These are phyloP conservation scores for Sphinx pinastri DNA, from an alignment of 2,888 invertebrate genomes.

Conservation along the genomic window DNA sequence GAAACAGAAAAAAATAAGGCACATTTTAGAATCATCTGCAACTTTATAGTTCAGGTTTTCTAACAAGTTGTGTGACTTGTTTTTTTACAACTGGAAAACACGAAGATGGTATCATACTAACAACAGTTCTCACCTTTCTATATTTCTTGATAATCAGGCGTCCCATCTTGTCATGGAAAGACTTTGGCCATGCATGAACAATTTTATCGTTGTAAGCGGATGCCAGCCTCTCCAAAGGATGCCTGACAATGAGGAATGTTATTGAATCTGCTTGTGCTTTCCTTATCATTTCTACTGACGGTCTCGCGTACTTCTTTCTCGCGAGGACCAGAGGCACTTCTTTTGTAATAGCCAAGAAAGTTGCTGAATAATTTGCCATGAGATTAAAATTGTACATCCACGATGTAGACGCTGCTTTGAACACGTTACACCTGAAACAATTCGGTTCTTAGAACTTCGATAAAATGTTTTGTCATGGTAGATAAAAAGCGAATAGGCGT, in stretches of 20 bases:
- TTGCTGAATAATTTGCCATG: constrained; percentile 91
- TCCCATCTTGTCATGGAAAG: constrained; percentile 91
- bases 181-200: constrained; percentile 91
- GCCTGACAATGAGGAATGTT: constrained; percentile 92
- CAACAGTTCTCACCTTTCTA: constrained; percentile 79
- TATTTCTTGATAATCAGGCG: constrained; percentile 90
- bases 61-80: background rate
- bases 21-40: background rate
- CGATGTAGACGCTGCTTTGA: constrained; percentile 94
- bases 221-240: constrained; percentile 90
- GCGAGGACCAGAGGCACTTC: constrained; percentile 91
- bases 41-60: constrained; percentile 8
- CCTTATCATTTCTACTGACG: constrained; percentile 88
- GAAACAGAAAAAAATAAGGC: constrained; percentile 28
- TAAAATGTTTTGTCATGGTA: constrained; percentile 6
- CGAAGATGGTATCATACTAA: background rate
- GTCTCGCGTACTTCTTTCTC: constrained; percentile 90
- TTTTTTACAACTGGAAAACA: constrained; percentile 16
- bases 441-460: constrained; percentile 7
- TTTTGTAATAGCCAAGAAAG: constrained; percentile 90
- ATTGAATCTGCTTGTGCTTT: constrained; percentile 90
- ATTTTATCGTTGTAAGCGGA: constrained; percentile 94
- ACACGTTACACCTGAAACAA: constrained; percentile 87
- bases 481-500: background rate
- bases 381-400: constrained; percentile 97